These are phyloP conservation scores for Dorcus parallelipipedus DNA, from an alignment of 2,888 invertebrate genomes.

Conservation along the genomic window DNA sequence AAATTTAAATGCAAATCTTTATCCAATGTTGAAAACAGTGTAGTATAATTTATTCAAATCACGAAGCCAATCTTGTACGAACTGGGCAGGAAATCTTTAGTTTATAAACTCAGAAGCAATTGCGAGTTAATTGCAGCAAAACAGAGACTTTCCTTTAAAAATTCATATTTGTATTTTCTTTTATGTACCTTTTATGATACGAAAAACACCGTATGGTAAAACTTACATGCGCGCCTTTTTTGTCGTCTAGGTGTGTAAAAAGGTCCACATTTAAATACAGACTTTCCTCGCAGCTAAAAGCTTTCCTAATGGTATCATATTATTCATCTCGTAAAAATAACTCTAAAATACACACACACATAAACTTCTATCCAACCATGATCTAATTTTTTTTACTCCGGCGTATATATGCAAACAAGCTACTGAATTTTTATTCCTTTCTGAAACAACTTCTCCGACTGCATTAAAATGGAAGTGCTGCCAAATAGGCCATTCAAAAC, in stretches of 20 bases:
- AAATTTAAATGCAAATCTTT: no score
- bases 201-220: background rate
- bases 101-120: no score
- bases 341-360: slow-evolving; percentile 37
- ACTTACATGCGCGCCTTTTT: background rate
- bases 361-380: slow-evolving; percentile 32
- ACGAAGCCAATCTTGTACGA: no score
- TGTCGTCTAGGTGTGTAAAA: slow-evolving; percentile 13
- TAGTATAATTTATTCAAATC: no score
- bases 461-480: slow-evolving; percentile 12
- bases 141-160: no score
- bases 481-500: slow-evolving; percentile 9
- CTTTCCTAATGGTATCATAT: slow-evolving; percentile 39
- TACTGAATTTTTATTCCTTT: slow-evolving; percentile 12
- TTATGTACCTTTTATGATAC: background rate
- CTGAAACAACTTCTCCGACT: slow-evolving; percentile 12
- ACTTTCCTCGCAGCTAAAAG: slow-evolving; percentile 34
- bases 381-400: slow-evolving; percentile 37
- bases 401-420: slow-evolving; percentile 20
- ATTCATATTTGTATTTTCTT: no score
- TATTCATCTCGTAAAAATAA: slow-evolving; percentile 41
- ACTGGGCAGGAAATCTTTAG: no score
- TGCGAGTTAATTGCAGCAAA: no score
- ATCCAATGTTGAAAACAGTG: no score
- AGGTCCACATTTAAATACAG: slow-evolving; percentile 10